These are phyloP conservation scores for Brachypodius melanocephalos DNA, from an alignment of 2,113 vertebrate genomes.

Conservation along the genomic window DNA sequence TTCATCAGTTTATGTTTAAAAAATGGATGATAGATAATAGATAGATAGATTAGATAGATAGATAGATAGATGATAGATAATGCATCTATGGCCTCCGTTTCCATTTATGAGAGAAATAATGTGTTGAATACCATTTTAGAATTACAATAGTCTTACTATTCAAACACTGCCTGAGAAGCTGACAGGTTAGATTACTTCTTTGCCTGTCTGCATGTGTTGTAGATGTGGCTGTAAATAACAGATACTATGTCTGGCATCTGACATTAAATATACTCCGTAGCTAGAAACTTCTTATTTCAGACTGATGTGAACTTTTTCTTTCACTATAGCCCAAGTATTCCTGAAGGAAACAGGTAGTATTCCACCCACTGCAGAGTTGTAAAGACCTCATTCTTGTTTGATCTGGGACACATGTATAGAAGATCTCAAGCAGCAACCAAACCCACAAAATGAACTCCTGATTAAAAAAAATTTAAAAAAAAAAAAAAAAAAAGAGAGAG, in stretches of 20 bases:
- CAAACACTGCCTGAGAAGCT: not conserved
- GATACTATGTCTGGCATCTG: not conserved
- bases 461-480: no score
- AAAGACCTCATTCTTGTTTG: not conserved
- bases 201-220: not conserved
- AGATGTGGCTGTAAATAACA: not conserved
- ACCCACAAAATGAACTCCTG: not conserved
- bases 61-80: not conserved
- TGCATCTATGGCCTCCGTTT: not conserved
- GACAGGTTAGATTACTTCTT: not conserved
- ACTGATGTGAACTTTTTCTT: not conserved
- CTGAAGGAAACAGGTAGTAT: not conserved
- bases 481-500: not conserved
- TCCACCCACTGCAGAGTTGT: not conserved
- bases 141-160: not conserved
- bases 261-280: not conserved
- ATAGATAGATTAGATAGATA: no score
- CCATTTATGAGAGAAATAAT: not conserved
- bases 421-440: not conserved
- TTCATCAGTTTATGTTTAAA: not conserved
- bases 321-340: not conserved
- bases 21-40: not conserved
- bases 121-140: not conserved
- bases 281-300: not conserved
- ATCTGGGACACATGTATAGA: rapidly evolving